Evolutionary conservation across 1,140 invertebrate species (phyloP).

Genomic region (Drosophila sproati): DNA sequence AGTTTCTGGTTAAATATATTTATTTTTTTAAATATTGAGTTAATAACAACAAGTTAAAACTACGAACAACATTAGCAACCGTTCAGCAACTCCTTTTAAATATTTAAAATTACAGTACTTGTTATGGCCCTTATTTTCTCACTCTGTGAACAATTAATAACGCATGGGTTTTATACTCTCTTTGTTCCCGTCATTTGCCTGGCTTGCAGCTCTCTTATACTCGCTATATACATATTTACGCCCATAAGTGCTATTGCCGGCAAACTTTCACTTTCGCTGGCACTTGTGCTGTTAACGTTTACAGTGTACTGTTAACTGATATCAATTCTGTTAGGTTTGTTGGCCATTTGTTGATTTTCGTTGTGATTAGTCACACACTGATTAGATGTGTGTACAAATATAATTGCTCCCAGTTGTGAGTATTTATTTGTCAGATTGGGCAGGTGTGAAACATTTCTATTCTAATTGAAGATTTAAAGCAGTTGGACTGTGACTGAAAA

Average conservation of each 20-base stretch:
- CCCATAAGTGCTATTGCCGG: slow-evolving; percentile 24
- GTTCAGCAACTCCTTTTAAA: too few species aligned
- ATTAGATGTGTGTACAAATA: slow-evolving; percentile 21
- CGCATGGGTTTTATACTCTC: slow-evolving; percentile 9
- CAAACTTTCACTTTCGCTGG: slow-evolving; percentile 41
- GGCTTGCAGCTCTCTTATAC: slow-evolving; percentile 22
- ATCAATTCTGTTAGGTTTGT: slow-evolving; percentile 23
- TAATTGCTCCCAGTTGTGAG: slow-evolving; percentile 12
- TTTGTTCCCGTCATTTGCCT: slow-evolving; percentile 5
- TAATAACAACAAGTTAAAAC: not conserved
- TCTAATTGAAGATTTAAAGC: not conserved
- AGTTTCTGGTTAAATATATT: too few species aligned
- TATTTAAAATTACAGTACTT: too few species aligned
- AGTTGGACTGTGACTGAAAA: too few species aligned
- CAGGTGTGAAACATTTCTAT: not conserved
- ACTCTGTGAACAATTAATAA: slow-evolving; percentile 3
- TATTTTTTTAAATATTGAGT: too few species aligned
- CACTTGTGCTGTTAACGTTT: slow-evolving; percentile 13
- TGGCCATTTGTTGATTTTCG: slow-evolving; percentile 46
- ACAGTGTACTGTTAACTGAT: slow-evolving; percentile 22
- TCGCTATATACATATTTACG: slow-evolving; percentile 8
- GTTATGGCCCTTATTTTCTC: too few species aligned
- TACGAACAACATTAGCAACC: not conserved
- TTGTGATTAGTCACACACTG: slow-evolving; percentile 22
- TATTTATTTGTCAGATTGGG: slow-evolving; percentile 12